Base-by-base conservation (phyloP, 2,888 invertebrate genomes). In the Ophion slaviceki region DNA sequence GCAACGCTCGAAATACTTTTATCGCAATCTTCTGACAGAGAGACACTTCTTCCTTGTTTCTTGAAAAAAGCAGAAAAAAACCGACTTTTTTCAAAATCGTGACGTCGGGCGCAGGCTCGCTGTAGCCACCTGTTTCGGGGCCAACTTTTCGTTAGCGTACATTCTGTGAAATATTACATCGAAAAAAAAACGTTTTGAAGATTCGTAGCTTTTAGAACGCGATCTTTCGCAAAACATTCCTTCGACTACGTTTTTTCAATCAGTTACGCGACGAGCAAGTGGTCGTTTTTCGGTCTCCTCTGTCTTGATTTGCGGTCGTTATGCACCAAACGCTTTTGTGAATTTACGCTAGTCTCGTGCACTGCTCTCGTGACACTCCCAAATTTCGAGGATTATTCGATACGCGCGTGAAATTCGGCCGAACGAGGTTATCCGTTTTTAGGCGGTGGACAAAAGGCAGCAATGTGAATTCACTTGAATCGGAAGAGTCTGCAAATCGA, bases 301-400 rank as follows among this genome's bases (percentile, higher is more conserved):
- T 8, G 47, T 14, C 4, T 14, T 70, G 6, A 10, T 67, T 66
- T 36, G 32, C 32, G 0, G 32, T 4, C 32, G 32, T 32, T 32
- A 32, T 4, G 32, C 10, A 59, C 32, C 28, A 40, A 17, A 40
- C 40, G 67, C 40, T 40, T 40, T 40, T 8, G 40, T 14, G 36
- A 36, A 67, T 40, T 70, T 28, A 53, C 70, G 28, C n/a, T 61
- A 68, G 61, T 59, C 24, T 61, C 59, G 14, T 76, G 2, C 24
- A 47, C 32, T 6, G 10, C 45, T 40, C 36, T 59, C 28, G 57
- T 57, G 78, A 57, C 68, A 78, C 78, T 66, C 67, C 68, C 78
- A 61, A 68, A 68, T 24, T 5, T 36, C 10, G 11, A n/a, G 28
- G 5, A 11, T 53, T 32, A 53, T 14, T 68, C 24, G 45, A 75